Evolutionary conservation across 2,113 vertebrate species (phyloP).

Genomic region (Syrmaticus mikado): DNA sequence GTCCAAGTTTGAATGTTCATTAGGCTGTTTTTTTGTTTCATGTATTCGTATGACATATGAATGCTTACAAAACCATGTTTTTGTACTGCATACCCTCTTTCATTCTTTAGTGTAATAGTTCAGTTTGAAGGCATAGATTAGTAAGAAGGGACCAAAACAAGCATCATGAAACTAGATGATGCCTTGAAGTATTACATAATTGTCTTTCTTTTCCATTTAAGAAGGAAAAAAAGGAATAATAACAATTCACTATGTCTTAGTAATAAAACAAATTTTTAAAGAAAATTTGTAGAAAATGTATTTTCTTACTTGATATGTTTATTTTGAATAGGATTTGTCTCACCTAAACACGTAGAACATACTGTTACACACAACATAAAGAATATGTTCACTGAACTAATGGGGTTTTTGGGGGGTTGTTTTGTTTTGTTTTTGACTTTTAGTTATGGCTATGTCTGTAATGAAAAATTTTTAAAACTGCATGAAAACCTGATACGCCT

Average conservation of each 20-base stretch:
- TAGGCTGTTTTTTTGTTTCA: background rate
- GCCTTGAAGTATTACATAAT: background rate
- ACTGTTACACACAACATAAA: background rate
- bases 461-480: background rate
- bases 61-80: background rate
- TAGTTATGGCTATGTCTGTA: background rate
- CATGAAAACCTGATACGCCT: background rate
- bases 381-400: background rate
- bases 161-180: background rate
- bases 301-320: background rate
- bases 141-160: background rate
- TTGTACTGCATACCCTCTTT: background rate
- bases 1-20: background rate
- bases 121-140: background rate
- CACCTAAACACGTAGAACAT: background rate
- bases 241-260: background rate
- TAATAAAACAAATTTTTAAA: background rate
- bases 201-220: background rate
- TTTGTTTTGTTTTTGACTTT: background rate
- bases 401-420: too few relatives aligned
- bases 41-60: background rate
- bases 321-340: background rate
- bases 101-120: background rate
- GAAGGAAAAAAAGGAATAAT: background rate
- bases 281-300: background rate